These are phyloP conservation scores for Sebastes oblongus DNA, from an alignment of 2,797 vertebrate genomes.

Conservation along the genomic window DNA sequence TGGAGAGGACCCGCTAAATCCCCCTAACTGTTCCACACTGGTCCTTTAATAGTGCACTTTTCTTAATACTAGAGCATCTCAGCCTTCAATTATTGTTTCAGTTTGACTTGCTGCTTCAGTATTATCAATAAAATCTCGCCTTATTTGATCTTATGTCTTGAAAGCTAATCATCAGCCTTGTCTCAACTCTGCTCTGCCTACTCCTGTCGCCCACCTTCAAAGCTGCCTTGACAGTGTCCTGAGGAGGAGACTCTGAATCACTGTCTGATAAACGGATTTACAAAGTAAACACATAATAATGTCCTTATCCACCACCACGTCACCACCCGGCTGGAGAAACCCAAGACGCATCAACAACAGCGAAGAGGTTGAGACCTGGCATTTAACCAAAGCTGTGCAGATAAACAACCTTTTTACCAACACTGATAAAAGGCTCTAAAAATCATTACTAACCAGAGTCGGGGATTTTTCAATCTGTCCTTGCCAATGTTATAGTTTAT, in stretches of 20 bases:
- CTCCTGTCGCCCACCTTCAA: slow-evolving; percentile 12
- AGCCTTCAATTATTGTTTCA: neutral
- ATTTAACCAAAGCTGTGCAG: neutral
- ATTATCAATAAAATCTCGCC: neutral
- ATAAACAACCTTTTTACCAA: neutral
- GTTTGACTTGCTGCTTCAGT: neutral
- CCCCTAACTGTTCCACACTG: too few relatives aligned
- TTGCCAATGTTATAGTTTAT: neutral
- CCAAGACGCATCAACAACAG: neutral
- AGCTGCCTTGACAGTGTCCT: slow-evolving; percentile 12
- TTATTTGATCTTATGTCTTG: neutral
- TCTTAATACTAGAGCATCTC: neutral
- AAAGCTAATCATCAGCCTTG: slow-evolving; percentile 17
- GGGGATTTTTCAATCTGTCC: neutral
- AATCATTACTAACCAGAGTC: neutral
- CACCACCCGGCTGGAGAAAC: neutral
- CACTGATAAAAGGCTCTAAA: neutral
- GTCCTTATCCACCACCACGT: neutral
- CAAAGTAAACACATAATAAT: slow-evolving; percentile 8
- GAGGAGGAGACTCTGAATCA: slow-evolving; percentile 21
- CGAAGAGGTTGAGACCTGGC: neutral
- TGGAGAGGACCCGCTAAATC: too few relatives aligned
- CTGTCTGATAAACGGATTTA: slow-evolving; percentile 24
- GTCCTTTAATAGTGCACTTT: neutral
- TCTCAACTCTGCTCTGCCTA: neutral